Conservation (phyloP, 1,140 invertebrate species). For the Aphaenogaster floridana region DNA sequence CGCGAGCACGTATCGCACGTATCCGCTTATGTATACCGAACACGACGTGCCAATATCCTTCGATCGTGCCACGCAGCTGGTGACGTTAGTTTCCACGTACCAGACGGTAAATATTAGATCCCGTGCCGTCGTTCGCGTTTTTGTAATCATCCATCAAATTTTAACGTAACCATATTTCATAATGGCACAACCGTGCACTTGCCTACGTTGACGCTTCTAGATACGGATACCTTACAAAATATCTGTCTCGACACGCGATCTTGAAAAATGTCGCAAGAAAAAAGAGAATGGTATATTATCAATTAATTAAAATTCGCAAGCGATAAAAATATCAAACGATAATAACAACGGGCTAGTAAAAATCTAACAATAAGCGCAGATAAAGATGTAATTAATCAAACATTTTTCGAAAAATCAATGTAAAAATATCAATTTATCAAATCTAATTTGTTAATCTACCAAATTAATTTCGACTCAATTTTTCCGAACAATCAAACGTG, state of each 20-base stretch:
- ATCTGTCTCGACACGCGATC: background rate
- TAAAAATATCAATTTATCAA: background rate
- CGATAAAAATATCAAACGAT: background rate
- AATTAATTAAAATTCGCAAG: background rate
- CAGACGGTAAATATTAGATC: slow-evolving; percentile 54
- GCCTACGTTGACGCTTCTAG: background rate
- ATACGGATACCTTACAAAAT: slow-evolving; percentile 20
- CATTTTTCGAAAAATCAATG: background rate
- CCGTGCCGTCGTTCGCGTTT: slow-evolving; percentile 6
- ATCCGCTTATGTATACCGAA: slow-evolving; percentile 33
- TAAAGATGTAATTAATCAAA: background rate
- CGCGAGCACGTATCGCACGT: slow-evolving; percentile 41
- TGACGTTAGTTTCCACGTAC: slow-evolving; percentile 50
- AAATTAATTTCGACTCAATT: background rate
- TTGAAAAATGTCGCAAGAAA: background rate
- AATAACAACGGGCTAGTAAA: background rate
- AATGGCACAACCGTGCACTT: slow-evolving; percentile 24
- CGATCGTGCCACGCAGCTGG: slow-evolving; percentile 27
- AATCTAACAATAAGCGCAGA: too few species aligned
- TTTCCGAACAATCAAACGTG: background rate
- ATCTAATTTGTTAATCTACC: background rate
- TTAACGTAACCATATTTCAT: slow-evolving; percentile 43
- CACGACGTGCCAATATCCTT: slow-evolving; percentile 62
- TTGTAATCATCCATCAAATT: slow-evolving; percentile 58
- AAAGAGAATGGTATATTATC: background rate